Evolutionary conservation across 1,140 invertebrate species (phyloP), one percentile per base, ranked within the genome.

Genomic region (Heliothis virescens): DNA sequence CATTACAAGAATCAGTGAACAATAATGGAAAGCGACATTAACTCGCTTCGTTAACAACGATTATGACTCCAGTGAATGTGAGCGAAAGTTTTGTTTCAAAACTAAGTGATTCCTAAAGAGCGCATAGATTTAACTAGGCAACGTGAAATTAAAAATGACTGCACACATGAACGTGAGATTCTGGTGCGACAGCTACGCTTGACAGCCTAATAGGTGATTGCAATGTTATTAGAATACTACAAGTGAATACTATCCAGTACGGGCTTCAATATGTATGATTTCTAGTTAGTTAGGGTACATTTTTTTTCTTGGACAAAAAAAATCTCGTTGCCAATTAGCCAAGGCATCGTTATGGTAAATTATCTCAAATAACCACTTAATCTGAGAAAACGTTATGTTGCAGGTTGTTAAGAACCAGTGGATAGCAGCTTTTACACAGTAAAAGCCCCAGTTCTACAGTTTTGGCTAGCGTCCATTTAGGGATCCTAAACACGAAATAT

Each of bases 21-120:
- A 47, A 65, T 65, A 65, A 65, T 65, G 62, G 62, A 65, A 65
- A 65, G 62, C 41, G n/a, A 65, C 62, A 65, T 65, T 65, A 65
- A 65, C 34, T n/a, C 15, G 62, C 15, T 34, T 65, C 62, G 15
- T 65, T 47, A 65, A 47, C 62, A 65, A 65, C 41, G 62, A 13
- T 62, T 62, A 62, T 62, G 59, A 62, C 41, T 34, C 41, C 9
- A 15, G 62, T 15, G 59, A 62, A 62, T 62, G 62, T 65, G 2
- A 41, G 34, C 62, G 34, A 65, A 65, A 65, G 62, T 65, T 41
- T 15, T 48, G 62, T 15, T 48, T 47, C 62, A 41, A 18, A 47
- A 65, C 9, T 65, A 34, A 34, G 29, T 15, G 29, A 62, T 26
- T 15, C 59, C 13, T 62, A n/a, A 29, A 3, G 18, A 62, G 57